Base-by-base conservation (phyloP, 37 sponge, comb jelly and placozoan species). In the Cliona cf. orientalis region DNA sequence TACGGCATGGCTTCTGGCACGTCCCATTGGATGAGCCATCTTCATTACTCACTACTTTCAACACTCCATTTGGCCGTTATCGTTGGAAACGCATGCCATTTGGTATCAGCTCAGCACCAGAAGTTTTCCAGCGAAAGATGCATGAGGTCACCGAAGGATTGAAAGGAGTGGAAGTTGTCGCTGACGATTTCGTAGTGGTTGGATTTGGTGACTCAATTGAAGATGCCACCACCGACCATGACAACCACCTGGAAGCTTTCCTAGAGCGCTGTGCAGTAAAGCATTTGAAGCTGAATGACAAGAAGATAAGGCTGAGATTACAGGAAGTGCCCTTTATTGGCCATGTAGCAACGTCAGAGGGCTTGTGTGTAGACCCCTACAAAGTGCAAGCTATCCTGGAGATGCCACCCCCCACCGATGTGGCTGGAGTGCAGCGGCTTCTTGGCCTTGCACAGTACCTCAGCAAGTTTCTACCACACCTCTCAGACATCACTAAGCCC, bases 91-190 rank as follows among this genome's bases (percentile, higher is more conserved):
- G 69, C 23, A 76, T 74, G 67, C 67, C 75, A 46, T 39, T 90
- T 56, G 84, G 92, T 2, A 71, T 92, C n/a, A 79, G 38, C 26
- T 87, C 84, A 36, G 82, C 87, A 25, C 81, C 76, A 28, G 91
- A 86, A 43, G 71, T 85, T 7, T 90, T 90, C 63, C 86, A 90
- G 61, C 40, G 67, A 21, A 29, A 57, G 33, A 90, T 84, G 85
- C 41, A 78, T 43, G 64, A 80, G 40, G 37, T 84, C 7, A 59
- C 79, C 64, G 71, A 84, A 25, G 86, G 91, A 2, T 69, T 80
- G 19, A 28, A 78, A 5, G 86, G 79, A 23, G 62, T 85, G 12
- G 86, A 85, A 76, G 71, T 85, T 29, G 46, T 76, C 3, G 78
- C 70, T 11, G 71, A 76, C 56, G 89, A 89, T 33, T 66, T 89